Conservation (phyloP, 2,888 invertebrate species). For the Allacma fusca region DNA sequence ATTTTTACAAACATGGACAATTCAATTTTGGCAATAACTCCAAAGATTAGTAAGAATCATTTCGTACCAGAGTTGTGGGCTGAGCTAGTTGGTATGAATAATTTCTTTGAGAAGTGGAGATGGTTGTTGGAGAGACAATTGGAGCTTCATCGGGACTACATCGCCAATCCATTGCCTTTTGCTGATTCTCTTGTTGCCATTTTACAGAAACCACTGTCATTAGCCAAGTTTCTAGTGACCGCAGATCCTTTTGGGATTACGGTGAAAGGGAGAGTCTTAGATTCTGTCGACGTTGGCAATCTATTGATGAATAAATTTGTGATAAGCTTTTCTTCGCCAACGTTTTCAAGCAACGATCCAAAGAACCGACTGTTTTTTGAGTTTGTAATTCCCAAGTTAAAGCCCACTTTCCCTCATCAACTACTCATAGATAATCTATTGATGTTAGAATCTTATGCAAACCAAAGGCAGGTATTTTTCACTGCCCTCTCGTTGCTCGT, state of each 20-base stretch:
- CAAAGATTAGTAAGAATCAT: not conserved
- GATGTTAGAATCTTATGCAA: slow-evolving; percentile 25
- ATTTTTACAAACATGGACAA: slow-evolving; percentile 36
- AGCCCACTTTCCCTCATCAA: slow-evolving; percentile 31
- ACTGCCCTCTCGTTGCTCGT: slow-evolving; percentile 9
- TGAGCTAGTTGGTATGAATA: slow-evolving; percentile 26
- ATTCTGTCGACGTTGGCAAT: slow-evolving; percentile 20
- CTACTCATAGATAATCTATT: slow-evolving; percentile 29
- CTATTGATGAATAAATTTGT: slow-evolving; percentile 36
- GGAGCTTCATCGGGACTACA: slow-evolving; percentile 34
- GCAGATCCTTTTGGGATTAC: slow-evolving; percentile 19
- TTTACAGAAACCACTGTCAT: slow-evolving; percentile 32
- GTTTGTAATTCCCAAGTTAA: slow-evolving; percentile 32
- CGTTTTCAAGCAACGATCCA: slow-evolving; percentile 23
- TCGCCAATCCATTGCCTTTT: slow-evolving; percentile 37
- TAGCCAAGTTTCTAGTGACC: slow-evolving; percentile 26
- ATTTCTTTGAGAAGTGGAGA: slow-evolving; percentile 50
- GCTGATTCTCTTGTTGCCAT: slow-evolving; percentile 33
- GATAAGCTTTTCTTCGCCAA: slow-evolving; percentile 10
- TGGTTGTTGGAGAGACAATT: slow-evolving; percentile 46
- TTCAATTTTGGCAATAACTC: slow-evolving; percentile 8
- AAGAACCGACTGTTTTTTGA: slow-evolving; percentile 29
- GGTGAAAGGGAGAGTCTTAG: slow-evolving; percentile 22
- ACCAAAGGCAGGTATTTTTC: slow-evolving; percentile 33
- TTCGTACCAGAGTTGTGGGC: slow-evolving; percentile 42